Evolutionary conservation across 2,113 vertebrate species (phyloP), one percentile per base, ranked within the genome.

Genomic region (Plestiodon gilberti): DNA sequence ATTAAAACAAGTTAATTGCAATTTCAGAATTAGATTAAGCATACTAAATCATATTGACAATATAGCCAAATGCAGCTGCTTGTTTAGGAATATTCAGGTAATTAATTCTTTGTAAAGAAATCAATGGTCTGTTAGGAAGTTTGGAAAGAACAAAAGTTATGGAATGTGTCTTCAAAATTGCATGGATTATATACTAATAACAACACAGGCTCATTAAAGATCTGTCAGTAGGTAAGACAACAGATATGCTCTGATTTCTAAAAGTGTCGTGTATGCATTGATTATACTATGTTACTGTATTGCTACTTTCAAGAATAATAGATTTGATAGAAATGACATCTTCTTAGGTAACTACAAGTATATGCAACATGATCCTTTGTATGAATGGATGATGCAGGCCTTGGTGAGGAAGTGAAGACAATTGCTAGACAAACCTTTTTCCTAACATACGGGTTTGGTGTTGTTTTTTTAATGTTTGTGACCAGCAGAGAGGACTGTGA

Each of bases 21-120:
- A 88, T 89, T 92, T 92, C 59, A 89, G 84, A 87, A 88, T 91
- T 83, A 84, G 83, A 86, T 91, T 81, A 84, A 78, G 1, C 76
- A 61, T 80, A 87, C 83, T 80, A 78, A 30, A 78, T 81, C 86
- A 82, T 94, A 92, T 86, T 89, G 62, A 81, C 71, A 88, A 84
- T 91, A 87, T 80, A 83, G 86, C 30, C 91, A 89, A 84, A 73
- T 82, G 65, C 6, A 80, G 22, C 0, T 87, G 1, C 17, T 88
- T 90, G 74, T 86, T 91, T 90, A 86, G 84, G 9, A 83, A 48
- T 25, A 69, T 78, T 88, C 52, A 61, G 74, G 15, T 87, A 89
- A 86, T 81, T 89, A 77, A 52, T 84, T 89, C 3, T 76, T 86
- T 88, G 14, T 85, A 57, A 43, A 87, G 1, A 23, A 88, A 89